Conservation (phyloP, 2,113 vertebrate species). For the Apodemus speciosus region DNA sequence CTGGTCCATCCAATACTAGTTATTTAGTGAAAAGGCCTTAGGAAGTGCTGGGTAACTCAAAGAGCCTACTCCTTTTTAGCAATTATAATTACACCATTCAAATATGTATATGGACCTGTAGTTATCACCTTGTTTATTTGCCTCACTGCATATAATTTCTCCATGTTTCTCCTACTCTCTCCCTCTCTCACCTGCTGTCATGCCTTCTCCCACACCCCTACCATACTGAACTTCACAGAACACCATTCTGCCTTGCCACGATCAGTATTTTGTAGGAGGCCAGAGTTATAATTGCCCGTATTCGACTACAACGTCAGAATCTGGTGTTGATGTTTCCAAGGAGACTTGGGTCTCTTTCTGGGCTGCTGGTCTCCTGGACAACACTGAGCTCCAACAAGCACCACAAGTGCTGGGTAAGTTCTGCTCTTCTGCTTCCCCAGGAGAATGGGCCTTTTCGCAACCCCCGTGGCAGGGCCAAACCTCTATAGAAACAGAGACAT, state of each 20-base stretch:
- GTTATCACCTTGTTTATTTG: not conserved
- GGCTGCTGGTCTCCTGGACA: conserved; percentile 86
- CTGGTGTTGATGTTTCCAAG: conserved; percentile 92
- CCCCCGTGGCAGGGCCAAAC: not conserved
- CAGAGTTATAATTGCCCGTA: conserved; percentile 83
- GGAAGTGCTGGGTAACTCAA: not conserved
- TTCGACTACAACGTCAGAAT: conserved; percentile 84
- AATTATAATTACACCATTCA: not conserved
- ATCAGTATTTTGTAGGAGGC: conserved; percentile 86
- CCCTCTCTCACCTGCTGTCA: not conserved
- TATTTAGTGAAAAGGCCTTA: not conserved
- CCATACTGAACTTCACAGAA: conserved; percentile 84
- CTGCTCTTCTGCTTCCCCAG: conserved; percentile 44
- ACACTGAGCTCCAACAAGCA: conserved; percentile 81
- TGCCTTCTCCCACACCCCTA: not conserved
- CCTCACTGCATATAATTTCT: conserved; percentile 59
- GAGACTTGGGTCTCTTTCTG: conserved; percentile 91
- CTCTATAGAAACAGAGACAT: not conserved
- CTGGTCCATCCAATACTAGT: not conserved
- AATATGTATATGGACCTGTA: not conserved
- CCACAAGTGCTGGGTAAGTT: conserved; percentile 83
- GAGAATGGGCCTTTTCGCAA: conserved; percentile 44
- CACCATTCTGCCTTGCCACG: conserved; percentile 87
- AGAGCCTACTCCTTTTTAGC: not conserved
- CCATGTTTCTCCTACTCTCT: conserved; percentile 38